phyloP scores from a whole-genome alignment of 1,140 invertebrate genomes.

The Cotesia glomerata region DNA sequence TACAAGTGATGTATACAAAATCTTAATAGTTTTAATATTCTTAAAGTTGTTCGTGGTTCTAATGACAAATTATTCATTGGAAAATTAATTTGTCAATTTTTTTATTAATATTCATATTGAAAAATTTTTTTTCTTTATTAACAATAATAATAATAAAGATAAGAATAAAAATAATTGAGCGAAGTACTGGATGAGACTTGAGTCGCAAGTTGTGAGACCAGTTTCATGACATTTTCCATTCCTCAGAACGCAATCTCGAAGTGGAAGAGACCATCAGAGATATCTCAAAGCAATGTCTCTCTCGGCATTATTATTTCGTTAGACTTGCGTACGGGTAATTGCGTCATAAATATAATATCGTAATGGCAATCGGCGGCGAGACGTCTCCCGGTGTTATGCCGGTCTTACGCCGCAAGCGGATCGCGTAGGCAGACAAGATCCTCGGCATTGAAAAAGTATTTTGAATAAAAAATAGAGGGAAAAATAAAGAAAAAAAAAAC shows the following conservation, averaged over 20 bases:
- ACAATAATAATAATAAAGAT: too few species aligned
- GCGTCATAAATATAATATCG: conserved; percentile 47
- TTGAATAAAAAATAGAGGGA: background rate
- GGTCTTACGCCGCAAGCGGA: conserved; percentile 20
- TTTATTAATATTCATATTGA: too few species aligned
- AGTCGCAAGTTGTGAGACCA: background rate
- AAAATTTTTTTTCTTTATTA: too few species aligned
- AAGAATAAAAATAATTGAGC: too few species aligned
- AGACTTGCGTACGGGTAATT: conserved; percentile 32
- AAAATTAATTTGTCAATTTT: too few species aligned
- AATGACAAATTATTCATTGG: background rate
- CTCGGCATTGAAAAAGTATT: conserved; percentile 4
- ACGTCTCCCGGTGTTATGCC: conserved; percentile 18
- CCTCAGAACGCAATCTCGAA: background rate
- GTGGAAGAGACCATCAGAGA: background rate
- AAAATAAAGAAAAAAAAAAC: conserved; percentile 1
- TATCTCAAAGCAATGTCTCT: background rate
- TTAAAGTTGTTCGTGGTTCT: background rate
- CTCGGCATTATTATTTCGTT: conserved; percentile 37
- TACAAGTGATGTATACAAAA: background rate
- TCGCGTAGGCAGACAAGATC: conserved; percentile 27
- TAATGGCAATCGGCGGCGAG: conserved; percentile 35
- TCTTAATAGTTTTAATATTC: background rate
- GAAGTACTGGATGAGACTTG: too few species aligned
- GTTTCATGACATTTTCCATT: background rate